phyloP scores from a whole-genome alignment of 2,888 invertebrate genomes.

The Chrysolina haemoptera region DNA sequence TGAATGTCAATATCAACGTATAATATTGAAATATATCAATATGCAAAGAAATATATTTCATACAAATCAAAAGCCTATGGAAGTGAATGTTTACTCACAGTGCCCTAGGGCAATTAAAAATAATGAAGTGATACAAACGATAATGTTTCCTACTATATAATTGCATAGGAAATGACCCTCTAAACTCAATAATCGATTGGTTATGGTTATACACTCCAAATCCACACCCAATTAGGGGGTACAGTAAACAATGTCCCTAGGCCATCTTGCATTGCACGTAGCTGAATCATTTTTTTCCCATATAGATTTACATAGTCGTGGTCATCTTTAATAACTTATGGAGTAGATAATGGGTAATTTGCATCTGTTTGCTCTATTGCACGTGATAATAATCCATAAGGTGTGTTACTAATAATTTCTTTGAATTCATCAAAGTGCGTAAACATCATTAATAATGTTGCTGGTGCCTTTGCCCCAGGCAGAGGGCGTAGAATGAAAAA shows the following conservation, averaged over 20 bases:
- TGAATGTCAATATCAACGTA: no score
- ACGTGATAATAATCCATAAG: conserved; percentile 21
- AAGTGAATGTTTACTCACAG: no score
- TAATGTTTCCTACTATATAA: background rate
- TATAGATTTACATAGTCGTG: conserved; percentile 42
- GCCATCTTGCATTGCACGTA: background rate
- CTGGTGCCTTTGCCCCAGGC: conserved; percentile 4
- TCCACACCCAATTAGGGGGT: background rate
- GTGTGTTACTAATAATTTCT: conserved; percentile 32
- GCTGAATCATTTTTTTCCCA: conserved; percentile 28
- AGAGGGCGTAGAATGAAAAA: background rate
- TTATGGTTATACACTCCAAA: background rate
- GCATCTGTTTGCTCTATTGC: conserved; percentile 17
- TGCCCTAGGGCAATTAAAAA: background rate
- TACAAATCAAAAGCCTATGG: no score
- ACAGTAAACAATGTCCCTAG: background rate
- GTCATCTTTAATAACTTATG: conserved; percentile 36
- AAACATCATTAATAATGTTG: conserved; percentile 16
- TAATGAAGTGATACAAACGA: conserved; percentile 1
- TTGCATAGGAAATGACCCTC: background rate
- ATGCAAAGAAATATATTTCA: no score
- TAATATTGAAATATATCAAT: no score
- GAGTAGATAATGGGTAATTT: background rate
- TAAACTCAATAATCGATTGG: background rate
- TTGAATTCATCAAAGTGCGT: conserved; percentile 17